Percentiles rank a stretch among this genome's conserved stretches.
phyloP scores from a whole-genome alignment of 2,888 invertebrate genomes.

The Periphyllus acericola region DNA sequence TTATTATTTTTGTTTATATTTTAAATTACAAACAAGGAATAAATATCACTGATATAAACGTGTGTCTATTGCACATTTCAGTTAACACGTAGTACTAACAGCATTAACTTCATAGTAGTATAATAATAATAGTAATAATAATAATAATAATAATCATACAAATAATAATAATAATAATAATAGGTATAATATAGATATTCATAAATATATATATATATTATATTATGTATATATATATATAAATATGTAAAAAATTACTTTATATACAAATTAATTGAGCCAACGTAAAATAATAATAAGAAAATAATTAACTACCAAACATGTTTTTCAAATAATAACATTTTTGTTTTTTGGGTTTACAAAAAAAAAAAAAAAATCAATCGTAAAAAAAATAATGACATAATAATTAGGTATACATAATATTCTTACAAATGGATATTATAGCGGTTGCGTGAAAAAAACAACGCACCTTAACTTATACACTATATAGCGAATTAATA shows the following conservation, averaged over 20 bases:
- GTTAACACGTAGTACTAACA: conserved; percentile 49
- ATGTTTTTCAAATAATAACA: conserved; percentile 32
- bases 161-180: conserved; percentile 44
- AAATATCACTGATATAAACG: conserved; percentile 58
- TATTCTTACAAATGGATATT: conserved; percentile 22
- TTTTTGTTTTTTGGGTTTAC: conserved; percentile 3
- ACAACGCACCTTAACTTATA: background rate
- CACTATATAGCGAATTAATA: conserved; percentile 16
- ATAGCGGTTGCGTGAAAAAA: conserved; percentile 11
- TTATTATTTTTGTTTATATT: conserved; percentile 49
- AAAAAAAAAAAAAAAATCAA: conserved; percentile 15
- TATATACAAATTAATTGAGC: conserved; percentile 60
- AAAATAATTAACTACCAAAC: conserved; percentile 34
- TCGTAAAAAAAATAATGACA: conserved; percentile 31
- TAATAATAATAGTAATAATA: conserved; percentile 39
- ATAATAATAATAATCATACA: conserved; percentile 37
- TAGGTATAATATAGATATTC: conserved; percentile 30
- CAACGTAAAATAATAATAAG: conserved; percentile 58
- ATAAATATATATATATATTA: background rate
- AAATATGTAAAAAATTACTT: conserved; percentile 55
- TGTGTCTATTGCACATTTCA: conserved; percentile 60
- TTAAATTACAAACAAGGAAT: conserved; percentile 60
- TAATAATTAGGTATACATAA: conserved; percentile 11
- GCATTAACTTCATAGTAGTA: conserved; percentile 29
- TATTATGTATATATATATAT: conserved; percentile 5